Percentiles rank a stretch among this genome's conserved stretches.
These are phyloP conservation scores for Pseudoips prasinana DNA, from an alignment of 2,888 invertebrate genomes.

Conservation along the genomic window DNA sequence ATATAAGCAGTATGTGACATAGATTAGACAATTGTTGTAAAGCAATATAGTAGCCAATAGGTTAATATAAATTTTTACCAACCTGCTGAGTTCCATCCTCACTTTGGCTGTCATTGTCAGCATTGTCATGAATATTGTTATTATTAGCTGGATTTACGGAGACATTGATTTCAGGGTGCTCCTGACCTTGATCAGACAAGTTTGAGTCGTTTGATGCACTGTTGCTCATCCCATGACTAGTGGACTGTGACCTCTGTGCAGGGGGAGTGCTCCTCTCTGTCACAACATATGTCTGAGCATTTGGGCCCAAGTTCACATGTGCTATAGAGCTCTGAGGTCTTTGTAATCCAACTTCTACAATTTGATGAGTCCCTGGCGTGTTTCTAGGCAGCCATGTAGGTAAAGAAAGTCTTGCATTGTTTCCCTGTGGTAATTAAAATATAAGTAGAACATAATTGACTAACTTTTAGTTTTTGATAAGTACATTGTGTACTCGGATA, in stretches of 20 bases:
- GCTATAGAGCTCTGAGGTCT: conserved; percentile 72
- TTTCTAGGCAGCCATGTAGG: conserved; percentile 72
- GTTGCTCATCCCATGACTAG: conserved; percentile 47
- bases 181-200: conserved; percentile 52
- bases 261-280: conserved; percentile 54
- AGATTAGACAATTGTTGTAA: too few species aligned
- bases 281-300: conserved; percentile 58
- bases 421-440: conserved; percentile 47
- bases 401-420: conserved; percentile 67
- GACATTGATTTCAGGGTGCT: conserved; percentile 62
- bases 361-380: conserved; percentile 59
- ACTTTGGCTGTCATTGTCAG: conserved; percentile 72
- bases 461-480: background rate
- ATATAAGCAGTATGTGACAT: too few species aligned
- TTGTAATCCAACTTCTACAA: conserved; percentile 50
- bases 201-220: conserved; percentile 62
- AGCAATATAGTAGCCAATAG: too few species aligned
- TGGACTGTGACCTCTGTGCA: conserved; percentile 43
- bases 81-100: conserved; percentile 75
- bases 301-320: conserved; percentile 57
- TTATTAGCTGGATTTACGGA: conserved; percentile 73
- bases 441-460: background rate
- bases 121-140: conserved; percentile 71
- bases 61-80: too few species aligned
- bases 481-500: background rate